Conservation (phyloP, 2,113 vertebrate species). For the Semnopithecus entellus region DNA sequence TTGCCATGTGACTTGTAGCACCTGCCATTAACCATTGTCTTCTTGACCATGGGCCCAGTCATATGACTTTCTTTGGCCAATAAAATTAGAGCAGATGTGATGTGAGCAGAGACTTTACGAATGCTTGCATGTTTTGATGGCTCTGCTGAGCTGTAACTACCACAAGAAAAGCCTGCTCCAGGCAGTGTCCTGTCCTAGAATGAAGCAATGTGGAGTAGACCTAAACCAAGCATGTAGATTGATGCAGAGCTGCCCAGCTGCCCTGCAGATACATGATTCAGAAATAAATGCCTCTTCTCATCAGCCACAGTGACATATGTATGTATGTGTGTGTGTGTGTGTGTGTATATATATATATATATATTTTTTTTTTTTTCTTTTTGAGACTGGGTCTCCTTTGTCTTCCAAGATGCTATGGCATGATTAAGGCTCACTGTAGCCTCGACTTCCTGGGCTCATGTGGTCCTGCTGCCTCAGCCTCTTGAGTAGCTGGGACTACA, state of each 20-base stretch:
- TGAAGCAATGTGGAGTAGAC: background rate
- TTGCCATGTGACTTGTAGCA: background rate
- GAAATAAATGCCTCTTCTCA: background rate
- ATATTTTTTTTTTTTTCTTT: too few relatives aligned
- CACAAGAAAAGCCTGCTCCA: background rate
- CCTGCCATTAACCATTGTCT: background rate
- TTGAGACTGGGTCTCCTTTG: too few relatives aligned
- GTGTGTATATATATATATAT: fast-evolving
- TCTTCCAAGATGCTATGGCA: too few relatives aligned
- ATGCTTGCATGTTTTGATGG: background rate
- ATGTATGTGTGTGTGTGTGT: fast-evolving
- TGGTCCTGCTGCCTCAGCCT: too few relatives aligned
- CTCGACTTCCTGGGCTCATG: too few relatives aligned
- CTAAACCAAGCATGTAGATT: background rate
- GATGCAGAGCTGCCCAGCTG: background rate
- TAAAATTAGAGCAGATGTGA: background rate
- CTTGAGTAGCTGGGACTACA: too few relatives aligned
- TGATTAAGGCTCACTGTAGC: too few relatives aligned
- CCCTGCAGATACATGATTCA: background rate
- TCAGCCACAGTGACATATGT: background rate
- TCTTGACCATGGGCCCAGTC: background rate
- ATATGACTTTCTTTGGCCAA: background rate
- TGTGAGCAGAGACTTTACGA: background rate
- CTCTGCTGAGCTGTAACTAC: background rate
- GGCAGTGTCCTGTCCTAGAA: background rate